These are phyloP conservation scores for Meda fulgida DNA, from an alignment of 2,797 vertebrate species.

Conservation along the genomic window DNA sequence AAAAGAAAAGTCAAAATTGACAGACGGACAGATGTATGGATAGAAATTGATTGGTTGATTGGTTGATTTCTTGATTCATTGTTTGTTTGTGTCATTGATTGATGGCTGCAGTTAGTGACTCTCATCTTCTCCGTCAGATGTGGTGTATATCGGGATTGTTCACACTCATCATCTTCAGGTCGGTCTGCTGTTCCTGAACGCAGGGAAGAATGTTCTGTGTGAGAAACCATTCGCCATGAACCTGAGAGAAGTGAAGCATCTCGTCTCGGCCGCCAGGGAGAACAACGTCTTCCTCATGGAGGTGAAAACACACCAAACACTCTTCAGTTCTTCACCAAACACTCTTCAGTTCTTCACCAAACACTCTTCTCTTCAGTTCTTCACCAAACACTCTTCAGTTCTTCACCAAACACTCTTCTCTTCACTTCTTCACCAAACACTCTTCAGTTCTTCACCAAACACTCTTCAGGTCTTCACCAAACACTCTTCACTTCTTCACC, in stretches of 20 bases:
- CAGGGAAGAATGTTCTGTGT: constrained; percentile 78
- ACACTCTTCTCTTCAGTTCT: too few relatives aligned
- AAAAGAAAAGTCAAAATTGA: too few relatives aligned
- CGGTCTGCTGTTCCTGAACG: constrained; percentile 74
- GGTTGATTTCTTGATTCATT: not conserved
- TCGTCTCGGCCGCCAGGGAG: constrained; percentile 68
- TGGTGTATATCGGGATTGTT: constrained; percentile 79
- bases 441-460: too few relatives aligned
- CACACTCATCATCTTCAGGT: constrained; percentile 78
- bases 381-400: too few relatives aligned
- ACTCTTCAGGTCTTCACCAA: too few relatives aligned
- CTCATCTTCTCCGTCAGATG: constrained; percentile 76
- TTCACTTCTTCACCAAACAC: too few relatives aligned
- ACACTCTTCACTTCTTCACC: too few relatives aligned
- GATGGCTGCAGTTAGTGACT: not conserved
- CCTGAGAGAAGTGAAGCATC: constrained; percentile 72
- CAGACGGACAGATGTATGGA: not conserved
- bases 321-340: too few relatives aligned
- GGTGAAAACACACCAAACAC: constrained; percentile 65
- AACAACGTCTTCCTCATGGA: constrained; percentile 83
- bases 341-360: too few relatives aligned
- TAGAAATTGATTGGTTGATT: not conserved
- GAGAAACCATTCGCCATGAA: constrained; percentile 85
- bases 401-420: too few relatives aligned
- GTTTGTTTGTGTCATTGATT: too few relatives aligned